These are phyloP conservation scores for Silurus aristotelis DNA, from an alignment of 2,797 vertebrate species.

Conservation along the genomic window DNA sequence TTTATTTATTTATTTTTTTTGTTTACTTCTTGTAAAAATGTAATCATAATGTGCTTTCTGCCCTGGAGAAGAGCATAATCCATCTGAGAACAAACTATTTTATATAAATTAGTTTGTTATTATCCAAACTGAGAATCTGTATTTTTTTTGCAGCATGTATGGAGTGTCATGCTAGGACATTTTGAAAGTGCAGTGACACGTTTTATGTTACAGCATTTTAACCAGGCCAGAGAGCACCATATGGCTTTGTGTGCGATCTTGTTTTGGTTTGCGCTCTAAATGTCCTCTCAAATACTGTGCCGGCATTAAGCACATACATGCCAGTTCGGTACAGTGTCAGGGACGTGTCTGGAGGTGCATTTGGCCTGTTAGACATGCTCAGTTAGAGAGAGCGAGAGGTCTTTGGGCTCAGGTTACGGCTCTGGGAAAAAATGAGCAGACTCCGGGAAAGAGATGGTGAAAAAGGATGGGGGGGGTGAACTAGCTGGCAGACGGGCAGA, in stretches of 20 bases:
- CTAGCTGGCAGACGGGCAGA: constrained; percentile 28
- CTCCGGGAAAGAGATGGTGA: constrained; percentile 43
- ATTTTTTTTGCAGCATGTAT: neutral
- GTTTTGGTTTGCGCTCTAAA: constrained; percentile 29
- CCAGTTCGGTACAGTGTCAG: constrained; percentile 45
- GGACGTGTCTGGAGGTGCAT: constrained; percentile 68
- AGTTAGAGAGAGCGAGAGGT: constrained; percentile 60
- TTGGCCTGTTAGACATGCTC: constrained; percentile 72
- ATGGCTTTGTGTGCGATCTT: constrained; percentile 46
- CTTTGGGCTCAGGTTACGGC: constrained; percentile 68
- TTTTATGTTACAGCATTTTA: constrained; percentile 28
- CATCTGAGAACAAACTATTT: neutral
- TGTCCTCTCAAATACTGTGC: constrained; percentile 48
- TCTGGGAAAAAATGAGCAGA: constrained; percentile 71
- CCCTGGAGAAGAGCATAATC: neutral
- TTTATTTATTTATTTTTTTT: neutral
- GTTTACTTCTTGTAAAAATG: neutral
- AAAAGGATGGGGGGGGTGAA: constrained; percentile 1
- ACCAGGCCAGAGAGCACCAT: constrained; percentile 33
- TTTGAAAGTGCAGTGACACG: constrained; percentile 5
- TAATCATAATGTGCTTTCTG: neutral
- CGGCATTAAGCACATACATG: constrained; percentile 40
- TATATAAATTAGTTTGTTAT: neutral
- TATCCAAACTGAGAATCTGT: neutral
- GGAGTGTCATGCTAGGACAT: neutral